Evolutionary conservation across 2,113 vertebrate species (phyloP).

Genomic region (Silurus asotus): DNA sequence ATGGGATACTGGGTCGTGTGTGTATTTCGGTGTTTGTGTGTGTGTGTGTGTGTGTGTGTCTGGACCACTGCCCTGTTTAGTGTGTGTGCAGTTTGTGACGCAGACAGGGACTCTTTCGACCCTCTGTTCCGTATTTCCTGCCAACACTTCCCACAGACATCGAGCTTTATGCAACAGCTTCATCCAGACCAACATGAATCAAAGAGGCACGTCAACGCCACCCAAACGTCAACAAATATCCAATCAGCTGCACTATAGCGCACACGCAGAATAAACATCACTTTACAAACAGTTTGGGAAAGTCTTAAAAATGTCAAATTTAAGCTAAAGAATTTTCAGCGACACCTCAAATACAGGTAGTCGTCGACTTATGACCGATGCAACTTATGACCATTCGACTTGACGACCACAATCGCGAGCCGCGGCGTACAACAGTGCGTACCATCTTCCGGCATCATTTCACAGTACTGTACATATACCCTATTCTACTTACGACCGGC

Average conservation of each 20-base stretch:
- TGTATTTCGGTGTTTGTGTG: conserved; percentile 26
- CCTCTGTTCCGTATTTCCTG: conserved; percentile 50
- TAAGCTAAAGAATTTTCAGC: too few relatives aligned
- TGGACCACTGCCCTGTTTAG: conserved; percentile 21
- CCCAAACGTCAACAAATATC: not conserved
- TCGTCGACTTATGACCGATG: too few relatives aligned
- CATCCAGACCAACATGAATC: conserved; percentile 9
- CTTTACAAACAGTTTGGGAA: too few relatives aligned
- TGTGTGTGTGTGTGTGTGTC: conserved; percentile 30
- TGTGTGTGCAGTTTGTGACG: conserved; percentile 49
- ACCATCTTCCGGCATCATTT: too few relatives aligned
- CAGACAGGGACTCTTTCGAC: conserved; percentile 46
- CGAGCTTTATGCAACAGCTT: conserved; percentile 21
- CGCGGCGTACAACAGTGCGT: too few relatives aligned
- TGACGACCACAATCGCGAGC: too few relatives aligned
- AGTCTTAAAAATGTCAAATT: too few relatives aligned
- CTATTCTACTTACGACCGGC: too few relatives aligned
- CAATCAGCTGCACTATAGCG: not conserved
- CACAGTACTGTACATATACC: too few relatives aligned
- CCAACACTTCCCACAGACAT: conserved; percentile 43
- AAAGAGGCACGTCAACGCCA: not conserved
- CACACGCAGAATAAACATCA: too few relatives aligned
- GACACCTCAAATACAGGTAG: too few relatives aligned
- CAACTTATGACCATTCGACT: too few relatives aligned
- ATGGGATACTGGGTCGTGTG: conserved; percentile 21